A percentile compares a stretch with the other conserved stretches of the same genome.
Conservation (phyloP, 2,113 vertebrate genomes). For the Heliornis fulica region DNA sequence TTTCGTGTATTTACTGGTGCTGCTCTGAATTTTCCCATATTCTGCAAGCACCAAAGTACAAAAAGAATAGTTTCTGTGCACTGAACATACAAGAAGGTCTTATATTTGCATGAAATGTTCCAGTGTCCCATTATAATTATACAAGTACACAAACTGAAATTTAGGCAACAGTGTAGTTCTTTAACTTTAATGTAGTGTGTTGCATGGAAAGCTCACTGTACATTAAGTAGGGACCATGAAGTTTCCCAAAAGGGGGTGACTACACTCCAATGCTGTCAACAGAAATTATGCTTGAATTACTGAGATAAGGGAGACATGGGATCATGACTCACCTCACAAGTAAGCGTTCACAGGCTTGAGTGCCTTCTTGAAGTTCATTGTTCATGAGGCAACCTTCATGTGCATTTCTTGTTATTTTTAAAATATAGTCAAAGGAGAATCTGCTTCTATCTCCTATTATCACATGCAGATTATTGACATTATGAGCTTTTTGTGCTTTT, state of each 20-base stretch:
- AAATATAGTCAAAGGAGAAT: neutral
- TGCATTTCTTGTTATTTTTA: neutral
- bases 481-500: neutral
- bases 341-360: neutral
- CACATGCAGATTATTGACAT: neutral
- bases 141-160: neutral
- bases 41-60: neutral
- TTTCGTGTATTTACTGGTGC: neutral
- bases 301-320: neutral
- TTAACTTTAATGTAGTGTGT: neutral
- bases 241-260: neutral
- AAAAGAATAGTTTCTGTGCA: neutral
- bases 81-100: neutral
- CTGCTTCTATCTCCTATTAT: neutral
- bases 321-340: neutral
- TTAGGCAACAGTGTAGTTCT: neutral
- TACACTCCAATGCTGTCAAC: neutral
- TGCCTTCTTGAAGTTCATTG: neutral
- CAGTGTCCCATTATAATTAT: neutral
- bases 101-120: neutral
- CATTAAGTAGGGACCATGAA: neutral
- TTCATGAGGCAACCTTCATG: neutral
- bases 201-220: neutral
- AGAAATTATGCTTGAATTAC: neutral
- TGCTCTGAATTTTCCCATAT: neutral